These are phyloP conservation scores for Protosalanx chinensis DNA, from an alignment of 2,797 vertebrate genomes.

Conservation along the genomic window DNA sequence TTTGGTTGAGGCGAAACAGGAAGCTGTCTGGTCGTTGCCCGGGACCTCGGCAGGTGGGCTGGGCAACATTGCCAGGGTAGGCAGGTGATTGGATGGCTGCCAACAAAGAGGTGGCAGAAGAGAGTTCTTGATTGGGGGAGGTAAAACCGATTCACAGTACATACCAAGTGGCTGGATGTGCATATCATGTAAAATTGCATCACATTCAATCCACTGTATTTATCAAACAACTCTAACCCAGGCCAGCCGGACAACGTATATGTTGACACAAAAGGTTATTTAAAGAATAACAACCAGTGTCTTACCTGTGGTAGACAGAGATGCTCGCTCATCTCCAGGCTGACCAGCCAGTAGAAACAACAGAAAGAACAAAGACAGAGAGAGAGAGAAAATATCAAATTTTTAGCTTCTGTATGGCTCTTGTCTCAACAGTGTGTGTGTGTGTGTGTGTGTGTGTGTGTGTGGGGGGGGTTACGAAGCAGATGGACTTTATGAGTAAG, in stretches of 20 bases:
- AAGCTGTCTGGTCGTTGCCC: conserved; percentile 86
- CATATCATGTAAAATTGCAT: too few species aligned
- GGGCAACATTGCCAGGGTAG: conserved; percentile 73
- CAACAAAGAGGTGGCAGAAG: conserved; percentile 41
- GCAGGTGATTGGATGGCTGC: conserved; percentile 75
- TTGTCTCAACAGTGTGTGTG: background rate
- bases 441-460: too few species aligned
- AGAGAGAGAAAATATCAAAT: background rate
- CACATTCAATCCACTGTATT: too few species aligned
- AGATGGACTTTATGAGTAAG: background rate
- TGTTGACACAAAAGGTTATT: background rate
- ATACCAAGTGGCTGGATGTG: too few species aligned
- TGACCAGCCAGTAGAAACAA: conserved; percentile 33
- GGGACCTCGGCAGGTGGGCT: conserved; percentile 71
- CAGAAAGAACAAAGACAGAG: conserved; percentile 35
- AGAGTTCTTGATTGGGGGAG: background rate
- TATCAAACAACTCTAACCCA: too few species aligned
- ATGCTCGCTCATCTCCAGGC: conserved; percentile 83
- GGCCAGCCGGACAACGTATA: background rate
- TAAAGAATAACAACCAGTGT: background rate
- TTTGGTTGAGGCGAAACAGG: conserved; percentile 83
- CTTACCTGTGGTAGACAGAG: conserved; percentile 82
- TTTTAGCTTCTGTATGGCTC: background rate
- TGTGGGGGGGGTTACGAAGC: background rate
- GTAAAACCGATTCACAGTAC: too few species aligned